A percentile compares a stretch with the other conserved stretches of the same genome.
Evolutionary conservation across 64 coral and sea anemone species (phyloP).

Genomic region (Stichodactyla mertensii): DNA sequence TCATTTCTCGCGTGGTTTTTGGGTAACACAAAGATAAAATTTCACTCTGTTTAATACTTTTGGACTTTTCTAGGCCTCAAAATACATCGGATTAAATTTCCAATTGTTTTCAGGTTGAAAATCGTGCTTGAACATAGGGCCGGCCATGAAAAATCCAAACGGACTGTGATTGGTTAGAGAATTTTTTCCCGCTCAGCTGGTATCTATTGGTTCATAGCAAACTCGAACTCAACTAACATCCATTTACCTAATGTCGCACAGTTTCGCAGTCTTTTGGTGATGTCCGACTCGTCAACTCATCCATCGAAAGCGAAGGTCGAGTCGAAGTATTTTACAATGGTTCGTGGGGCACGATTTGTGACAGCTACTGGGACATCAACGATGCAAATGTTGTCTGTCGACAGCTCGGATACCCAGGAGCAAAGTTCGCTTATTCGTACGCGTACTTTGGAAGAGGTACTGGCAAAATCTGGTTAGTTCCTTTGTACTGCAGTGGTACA

Average conservation of each 20-base stretch:
- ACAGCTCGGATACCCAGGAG: constrained; percentile 1
- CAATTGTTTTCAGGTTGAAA: too few relatives aligned
- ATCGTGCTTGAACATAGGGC: too few relatives aligned
- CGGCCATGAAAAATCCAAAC: too few relatives aligned
- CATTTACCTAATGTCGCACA: neutral
- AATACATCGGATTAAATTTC: too few relatives aligned
- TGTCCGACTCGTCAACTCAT: neutral
- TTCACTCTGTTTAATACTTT: too few relatives aligned
- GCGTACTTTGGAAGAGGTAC: neutral
- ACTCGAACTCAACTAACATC: too few relatives aligned
- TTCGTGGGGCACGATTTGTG: constrained; percentile 3
- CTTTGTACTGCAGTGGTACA: neutral
- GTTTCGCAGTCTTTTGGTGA: neutral
- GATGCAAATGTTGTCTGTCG: neutral
- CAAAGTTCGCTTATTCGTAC: neutral
- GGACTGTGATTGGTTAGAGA: too few relatives aligned
- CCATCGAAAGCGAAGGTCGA: neutral
- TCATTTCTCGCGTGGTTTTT: too few relatives aligned
- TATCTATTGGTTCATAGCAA: too few relatives aligned
- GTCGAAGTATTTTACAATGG: constrained; percentile 2
- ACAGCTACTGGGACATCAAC: neutral
- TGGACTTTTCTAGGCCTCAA: too few relatives aligned
- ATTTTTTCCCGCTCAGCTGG: too few relatives aligned
- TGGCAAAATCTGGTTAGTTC: neutral
- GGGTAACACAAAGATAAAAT: too few relatives aligned